Base-by-base conservation (phyloP, 2,888 invertebrate genomes). In the Hypolimnas misippus region DNA sequence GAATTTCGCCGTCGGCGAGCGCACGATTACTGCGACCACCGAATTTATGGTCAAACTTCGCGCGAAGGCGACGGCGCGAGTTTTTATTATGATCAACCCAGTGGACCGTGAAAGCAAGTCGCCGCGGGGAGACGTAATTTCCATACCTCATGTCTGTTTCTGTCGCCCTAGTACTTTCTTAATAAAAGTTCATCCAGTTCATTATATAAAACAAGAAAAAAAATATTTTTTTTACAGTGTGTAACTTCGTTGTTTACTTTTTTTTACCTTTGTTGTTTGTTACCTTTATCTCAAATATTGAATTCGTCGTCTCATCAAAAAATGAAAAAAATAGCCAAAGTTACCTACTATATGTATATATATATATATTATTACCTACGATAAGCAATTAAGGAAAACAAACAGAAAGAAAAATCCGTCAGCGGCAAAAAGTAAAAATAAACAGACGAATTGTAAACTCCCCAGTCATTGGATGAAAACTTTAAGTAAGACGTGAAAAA, bases 31-130 rank as follows among this genome's bases (percentile, higher is more conserved):
- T 82, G 82, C 76, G 87, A 82, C 90, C 87, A 86, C 79, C 78
- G 86, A 92, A 92, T 92, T 92, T 92, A 92, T 92, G 92, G 92
- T 92, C 92, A 92, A 92, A 92, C 89, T 92, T 92, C 80, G 83
- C 76, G 83, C 74, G 83, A 81, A 89, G 87, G 92, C 91, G 92
- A 89, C 90, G 89, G 90, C 86, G 87, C 87, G 90, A 84, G 88
- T 92, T 92, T 92, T 92, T 92, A 92, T 92, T 92, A 92, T 92
- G 92, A 92, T 92, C 92, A 92, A 86, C 79, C 76, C 92, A 92
- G 91, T 92, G 92, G 92, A 90, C 92, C 87, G 92, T 91, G 92
- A 92, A 92, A 92, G 89, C 89, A 90, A 89, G 89, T 85, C 86
- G 89, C 86, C 82, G 83, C 82, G 84, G 89, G 87, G 87, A 84